A percentile compares a stretch with the other conserved stretches of the same genome.
phyloP scores from a whole-genome alignment of 2,888 invertebrate genomes.

The Falcaria lacertinaria region DNA sequence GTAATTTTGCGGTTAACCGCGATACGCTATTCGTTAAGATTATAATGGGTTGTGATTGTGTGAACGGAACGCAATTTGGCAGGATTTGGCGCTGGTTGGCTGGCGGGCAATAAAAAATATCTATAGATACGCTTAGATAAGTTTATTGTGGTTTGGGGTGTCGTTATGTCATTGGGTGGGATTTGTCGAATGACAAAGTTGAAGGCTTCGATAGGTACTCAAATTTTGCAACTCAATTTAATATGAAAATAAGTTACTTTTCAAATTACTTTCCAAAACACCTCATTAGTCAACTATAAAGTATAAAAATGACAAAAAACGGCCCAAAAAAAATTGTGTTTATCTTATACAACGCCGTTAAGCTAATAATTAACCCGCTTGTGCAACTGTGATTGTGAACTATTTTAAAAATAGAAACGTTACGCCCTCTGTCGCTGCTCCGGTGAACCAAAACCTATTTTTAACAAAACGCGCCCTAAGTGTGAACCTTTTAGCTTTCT shows the following conservation, averaged over 20 bases:
- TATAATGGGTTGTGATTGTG: slow-evolving; percentile 59
- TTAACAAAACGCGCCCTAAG: slow-evolving; percentile 68
- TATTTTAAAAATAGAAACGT: slow-evolving; percentile 7
- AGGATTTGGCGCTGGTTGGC: slow-evolving; percentile 60
- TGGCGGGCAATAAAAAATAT: slow-evolving; percentile 7
- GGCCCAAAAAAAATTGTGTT: too few species aligned
- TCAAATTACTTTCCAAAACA: too few species aligned
- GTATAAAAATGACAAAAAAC: too few species aligned
- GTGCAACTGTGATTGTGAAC: too few species aligned
- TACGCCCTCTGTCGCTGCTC: slow-evolving; percentile 59
- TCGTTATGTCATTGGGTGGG: slow-evolving; percentile 5
- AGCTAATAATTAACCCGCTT: too few species aligned
- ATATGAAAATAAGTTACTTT: too few species aligned
- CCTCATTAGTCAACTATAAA: too few species aligned
- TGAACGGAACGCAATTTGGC: slow-evolving; percentile 34
- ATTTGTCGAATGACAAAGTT: background rate
- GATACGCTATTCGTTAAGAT: slow-evolving; percentile 74
- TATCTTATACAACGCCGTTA: too few species aligned
- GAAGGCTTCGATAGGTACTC: too few species aligned
- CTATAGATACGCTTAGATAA: slow-evolving; percentile 18
- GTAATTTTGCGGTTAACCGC: slow-evolving; percentile 76
- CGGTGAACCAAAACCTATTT: slow-evolving; percentile 57
- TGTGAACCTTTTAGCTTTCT: slow-evolving; percentile 74
- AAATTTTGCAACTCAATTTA: too few species aligned
- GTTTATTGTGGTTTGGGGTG: slow-evolving; percentile 10